Conservation (phyloP, 2,888 invertebrate genomes). For the Agonopterix subpropinquella region DNA sequence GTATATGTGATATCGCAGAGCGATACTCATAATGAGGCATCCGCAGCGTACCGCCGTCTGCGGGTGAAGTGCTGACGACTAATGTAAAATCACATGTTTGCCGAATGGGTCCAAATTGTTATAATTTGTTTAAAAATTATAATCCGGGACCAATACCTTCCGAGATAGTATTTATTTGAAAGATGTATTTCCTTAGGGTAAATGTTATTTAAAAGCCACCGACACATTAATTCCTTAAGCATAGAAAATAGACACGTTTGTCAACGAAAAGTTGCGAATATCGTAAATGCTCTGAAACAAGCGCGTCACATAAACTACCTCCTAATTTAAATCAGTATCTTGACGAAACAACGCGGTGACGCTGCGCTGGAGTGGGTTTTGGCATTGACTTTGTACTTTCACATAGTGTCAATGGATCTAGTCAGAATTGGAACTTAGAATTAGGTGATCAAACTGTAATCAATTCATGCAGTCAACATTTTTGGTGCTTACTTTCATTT, state of each 20-base stretch:
- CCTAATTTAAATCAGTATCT: conserved; percentile 67
- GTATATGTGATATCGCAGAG: conserved; percentile 64
- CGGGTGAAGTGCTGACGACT: conserved; percentile 52
- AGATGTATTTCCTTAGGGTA: conserved; percentile 72
- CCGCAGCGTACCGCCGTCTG: conserved; percentile 38
- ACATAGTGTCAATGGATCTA: conserved; percentile 52
- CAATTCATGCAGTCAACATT: conserved; percentile 2
- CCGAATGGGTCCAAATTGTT: conserved; percentile 72
- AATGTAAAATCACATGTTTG: conserved; percentile 59
- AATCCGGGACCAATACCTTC: conserved; percentile 75
- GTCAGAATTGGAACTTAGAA: conserved; percentile 67
- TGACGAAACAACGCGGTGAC: conserved; percentile 49
- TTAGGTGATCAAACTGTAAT: conserved; percentile 20
- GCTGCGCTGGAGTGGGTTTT: conserved; percentile 27
- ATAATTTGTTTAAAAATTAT: conserved; percentile 78
- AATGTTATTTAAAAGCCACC: conserved; percentile 74
- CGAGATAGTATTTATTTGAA: conserved; percentile 76
- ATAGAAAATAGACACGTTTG: conserved; percentile 69
- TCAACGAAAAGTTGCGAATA: conserved; percentile 71
- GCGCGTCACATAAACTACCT: conserved; percentile 66
- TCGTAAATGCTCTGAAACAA: conserved; percentile 32
- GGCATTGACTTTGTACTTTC: conserved; percentile 39
- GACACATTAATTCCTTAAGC: conserved; percentile 76
- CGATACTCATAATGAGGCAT: conserved; percentile 62
- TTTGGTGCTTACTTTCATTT: conserved; percentile 9